Evolutionary conservation across 2,888 invertebrate species (phyloP), one percentile per base, ranked within the genome.

Genomic region (Limnephilus auricula): DNA sequence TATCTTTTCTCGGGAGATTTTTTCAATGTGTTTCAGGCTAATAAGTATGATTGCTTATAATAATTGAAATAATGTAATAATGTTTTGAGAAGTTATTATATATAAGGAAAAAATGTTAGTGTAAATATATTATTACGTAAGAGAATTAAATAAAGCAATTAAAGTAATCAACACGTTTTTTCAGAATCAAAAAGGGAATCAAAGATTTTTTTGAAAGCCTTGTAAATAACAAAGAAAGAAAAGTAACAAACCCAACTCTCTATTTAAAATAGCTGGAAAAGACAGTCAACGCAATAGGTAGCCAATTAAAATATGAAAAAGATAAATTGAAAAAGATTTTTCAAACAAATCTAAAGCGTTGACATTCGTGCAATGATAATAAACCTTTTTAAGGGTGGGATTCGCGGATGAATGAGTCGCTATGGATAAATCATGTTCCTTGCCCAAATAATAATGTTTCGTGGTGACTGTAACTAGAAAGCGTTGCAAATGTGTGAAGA

Each of bases 261-360:
- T 18, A 65, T 18, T 65, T 6, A 65, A 65, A 65, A 65, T 65
- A 65, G 50, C 50, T 65, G 50, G 50, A 65, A 65, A 34, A 32
- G 82, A 32, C 82, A 34, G 82, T 9, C 32, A 82, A 82, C 84
- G 37, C 40, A 40, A 34, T 37, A 84, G n/a, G 31, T 9, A 37
- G 84, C 37, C 84, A 84, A 84, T 84, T 84, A 84, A 34, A 84
- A 37, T 40, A 10, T n/a, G 32, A 40, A 37, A 40, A n/a, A 15
- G 25, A 25, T 6, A 82, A 82, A 82, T 82, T 82, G 18, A 25
- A 65, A 65, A 65, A 80, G 80, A 80, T 80, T 80, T 80, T 80
- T 80, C 80, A 80, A 65, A 65, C 50, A 65, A 65, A 32, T 80
- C 80, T 25, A 80, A 32, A 32, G 12, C 31, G 80, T 80, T 80